Conservation (phyloP, 2,113 vertebrate species). For the Struthio camelus region DNA sequence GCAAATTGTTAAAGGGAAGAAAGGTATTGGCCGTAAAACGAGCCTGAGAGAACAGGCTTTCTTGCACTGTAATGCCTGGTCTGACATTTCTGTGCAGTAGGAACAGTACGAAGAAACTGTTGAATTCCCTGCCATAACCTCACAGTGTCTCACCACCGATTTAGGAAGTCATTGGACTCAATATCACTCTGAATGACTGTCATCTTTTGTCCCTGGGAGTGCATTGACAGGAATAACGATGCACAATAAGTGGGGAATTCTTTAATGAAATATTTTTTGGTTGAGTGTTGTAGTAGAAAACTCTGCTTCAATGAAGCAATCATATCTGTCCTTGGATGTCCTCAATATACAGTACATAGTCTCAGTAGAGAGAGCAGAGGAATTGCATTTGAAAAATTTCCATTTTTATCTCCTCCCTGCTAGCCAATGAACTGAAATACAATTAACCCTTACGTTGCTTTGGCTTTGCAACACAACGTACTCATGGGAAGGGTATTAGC, state of each 20-base stretch:
- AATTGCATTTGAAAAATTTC: constrained; percentile 54
- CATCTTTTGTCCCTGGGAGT: constrained; percentile 46
- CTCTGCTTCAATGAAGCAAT: constrained; percentile 60
- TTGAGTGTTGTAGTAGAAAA: constrained; percentile 25
- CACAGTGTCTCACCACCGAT: not conserved
- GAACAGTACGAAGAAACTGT: not conserved
- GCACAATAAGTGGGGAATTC: constrained; percentile 34
- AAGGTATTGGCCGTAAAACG: not conserved
- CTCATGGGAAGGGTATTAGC: not conserved
- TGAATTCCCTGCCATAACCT: not conserved
- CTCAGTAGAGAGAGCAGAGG: constrained; percentile 22
- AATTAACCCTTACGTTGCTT: constrained; percentile 22
- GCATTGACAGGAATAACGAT: constrained; percentile 64
- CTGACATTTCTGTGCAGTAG: not conserved
- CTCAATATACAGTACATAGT: constrained; percentile 2
- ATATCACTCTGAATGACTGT: constrained; percentile 21
- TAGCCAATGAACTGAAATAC: constrained; percentile 32
- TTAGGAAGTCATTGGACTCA: constrained; percentile 11
- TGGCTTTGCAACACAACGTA: not conserved
- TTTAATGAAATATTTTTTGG: constrained; percentile 60
- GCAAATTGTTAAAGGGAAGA: not conserved
- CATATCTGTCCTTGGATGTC: constrained; percentile 60
- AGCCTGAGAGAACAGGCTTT: not conserved
- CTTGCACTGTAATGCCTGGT: not conserved
- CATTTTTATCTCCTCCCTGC: constrained; percentile 44